phyloP scores from a whole-genome alignment of 2,888 invertebrate species.

The Leucophenga montana region DNA sequence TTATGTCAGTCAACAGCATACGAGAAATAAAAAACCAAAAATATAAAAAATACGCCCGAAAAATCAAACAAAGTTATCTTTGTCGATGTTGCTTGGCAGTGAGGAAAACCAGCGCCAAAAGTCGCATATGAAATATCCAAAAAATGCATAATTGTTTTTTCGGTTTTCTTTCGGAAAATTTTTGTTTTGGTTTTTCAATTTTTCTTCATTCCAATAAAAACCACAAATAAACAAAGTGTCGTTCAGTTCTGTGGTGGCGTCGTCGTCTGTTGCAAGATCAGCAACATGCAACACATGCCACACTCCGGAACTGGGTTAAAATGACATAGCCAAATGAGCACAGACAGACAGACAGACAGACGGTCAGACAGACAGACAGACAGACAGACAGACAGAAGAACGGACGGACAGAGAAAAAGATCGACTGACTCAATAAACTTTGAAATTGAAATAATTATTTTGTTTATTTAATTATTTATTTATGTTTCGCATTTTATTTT shows the following conservation, averaged over 20 bases:
- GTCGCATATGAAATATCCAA: not conserved
- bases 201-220: not conserved
- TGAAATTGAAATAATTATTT: not conserved
- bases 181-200: not conserved
- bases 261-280: not conserved
- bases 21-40: not conserved
- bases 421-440: not conserved
- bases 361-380: not conserved
- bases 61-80: not conserved
- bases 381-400: not conserved
- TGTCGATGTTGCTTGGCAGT: too few relatives aligned
- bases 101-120: not conserved
- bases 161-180: not conserved
- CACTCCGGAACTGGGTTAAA: slow-evolving; percentile 11
- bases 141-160: slow-evolving; percentile 13
- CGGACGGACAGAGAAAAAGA: not conserved
- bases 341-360: not conserved
- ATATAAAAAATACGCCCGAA: not conserved
- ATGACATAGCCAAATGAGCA: slow-evolving; percentile 6
- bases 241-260: slow-evolving; percentile 2
- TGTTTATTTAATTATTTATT: slow-evolving; percentile 9
- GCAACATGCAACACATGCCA: not conserved
- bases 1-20: not conserved
- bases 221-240: slow-evolving; percentile 15
- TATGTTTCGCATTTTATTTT: not conserved